Percentiles rank a stretch among this genome's conserved stretches.
These are phyloP conservation scores for Harlomillsia oculata DNA, from an alignment of 1,140 invertebrate species.

Conservation along the genomic window DNA sequence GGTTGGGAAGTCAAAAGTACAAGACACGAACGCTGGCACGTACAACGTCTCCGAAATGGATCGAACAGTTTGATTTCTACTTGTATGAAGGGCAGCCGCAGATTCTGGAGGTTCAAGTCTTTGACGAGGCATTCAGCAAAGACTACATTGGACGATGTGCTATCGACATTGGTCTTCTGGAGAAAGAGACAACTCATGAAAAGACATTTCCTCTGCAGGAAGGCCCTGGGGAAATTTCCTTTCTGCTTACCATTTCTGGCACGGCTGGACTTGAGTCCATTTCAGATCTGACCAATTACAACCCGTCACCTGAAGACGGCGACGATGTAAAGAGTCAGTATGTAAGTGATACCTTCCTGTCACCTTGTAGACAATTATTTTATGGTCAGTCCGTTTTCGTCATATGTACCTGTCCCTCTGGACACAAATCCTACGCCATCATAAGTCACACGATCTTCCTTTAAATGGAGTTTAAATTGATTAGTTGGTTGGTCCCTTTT, in stretches of 20 bases:
- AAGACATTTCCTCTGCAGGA: conserved; percentile 83
- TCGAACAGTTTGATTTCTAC: conserved; percentile 96
- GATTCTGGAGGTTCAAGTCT: conserved; percentile 78
- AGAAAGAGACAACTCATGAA: conserved; percentile 81
- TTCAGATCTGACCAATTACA: conserved; percentile 74
- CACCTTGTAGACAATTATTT: background rate
- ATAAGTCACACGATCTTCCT: too few species aligned
- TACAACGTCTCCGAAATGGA: conserved; percentile 75
- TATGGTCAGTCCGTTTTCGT: background rate
- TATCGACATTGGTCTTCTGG: conserved; percentile 73
- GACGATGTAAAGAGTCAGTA: conserved; percentile 62
- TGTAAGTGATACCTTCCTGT: conserved; percentile 46
- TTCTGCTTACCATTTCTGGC: conserved; percentile 88
- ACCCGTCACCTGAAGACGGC: conserved; percentile 62
- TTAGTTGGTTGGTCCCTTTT: too few species aligned
- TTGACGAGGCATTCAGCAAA: conserved; percentile 64
- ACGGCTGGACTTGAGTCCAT: conserved; percentile 85
- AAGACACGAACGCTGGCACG: conserved; percentile 88
- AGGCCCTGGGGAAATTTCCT: conserved; percentile 70
- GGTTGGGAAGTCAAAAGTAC: conserved; percentile 94
- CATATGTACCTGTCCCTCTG: too few species aligned
- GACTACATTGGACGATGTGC: conserved; percentile 49
- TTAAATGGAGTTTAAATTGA: too few species aligned
- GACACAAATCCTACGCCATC: too few species aligned
- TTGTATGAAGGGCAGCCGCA: conserved; percentile 82